Base-by-base conservation (phyloP, 35 echinoderm and acorn worm genomes). In the Patiria miniata region DNA sequence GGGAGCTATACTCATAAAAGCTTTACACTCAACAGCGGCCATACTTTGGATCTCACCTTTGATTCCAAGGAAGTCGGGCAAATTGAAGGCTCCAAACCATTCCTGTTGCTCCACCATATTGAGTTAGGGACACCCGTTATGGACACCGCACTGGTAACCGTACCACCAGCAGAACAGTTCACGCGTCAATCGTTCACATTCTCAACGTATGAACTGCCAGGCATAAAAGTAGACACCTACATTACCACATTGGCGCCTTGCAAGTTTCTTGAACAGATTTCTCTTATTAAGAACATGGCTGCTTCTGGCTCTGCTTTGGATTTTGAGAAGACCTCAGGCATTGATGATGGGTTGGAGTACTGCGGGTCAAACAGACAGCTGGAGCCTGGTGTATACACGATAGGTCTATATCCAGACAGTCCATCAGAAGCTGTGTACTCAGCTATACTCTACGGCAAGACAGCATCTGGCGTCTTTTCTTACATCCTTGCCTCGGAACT, bases 111-210 rank as follows among this genome's bases (percentile, higher is more conserved):
- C 10, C 65, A 73, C 34, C 26, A 36, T 30, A 5, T 73, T 73
- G 29, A 73, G 26, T 14, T 26, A 73, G 65, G 65, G 29, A 6
- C 0, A 22, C 19, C 26, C 2, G 65, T 34, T 15, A 7, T 0
- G 14, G 65, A 87, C 50, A 77, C 40, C 4, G 85, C 85, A 12
- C 52, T 87, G 85, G 30, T 56, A 16, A 79, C 37, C 18, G 38
- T 87, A 16, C 85, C 85, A 54, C 85, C 85, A 18, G 65, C 53
- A 21, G 85, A 87, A 38, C 85, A 87, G 51, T 87, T 78, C 34
- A 87, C 85, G 9, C 42, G 54, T 37, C 37, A 44, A 18, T 37
- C 85, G 16, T 51, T 87, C 32, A 40, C 10, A 16, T 87, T 87
- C 37, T 51, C 73, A 17, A 52, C 42, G 33, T 73, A 73, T 34